A percentile compares a stretch with the other conserved stretches of the same genome.
Evolutionary conservation across 2,888 invertebrate species (phyloP).

Genomic region (Chloroclysta siterata): DNA sequence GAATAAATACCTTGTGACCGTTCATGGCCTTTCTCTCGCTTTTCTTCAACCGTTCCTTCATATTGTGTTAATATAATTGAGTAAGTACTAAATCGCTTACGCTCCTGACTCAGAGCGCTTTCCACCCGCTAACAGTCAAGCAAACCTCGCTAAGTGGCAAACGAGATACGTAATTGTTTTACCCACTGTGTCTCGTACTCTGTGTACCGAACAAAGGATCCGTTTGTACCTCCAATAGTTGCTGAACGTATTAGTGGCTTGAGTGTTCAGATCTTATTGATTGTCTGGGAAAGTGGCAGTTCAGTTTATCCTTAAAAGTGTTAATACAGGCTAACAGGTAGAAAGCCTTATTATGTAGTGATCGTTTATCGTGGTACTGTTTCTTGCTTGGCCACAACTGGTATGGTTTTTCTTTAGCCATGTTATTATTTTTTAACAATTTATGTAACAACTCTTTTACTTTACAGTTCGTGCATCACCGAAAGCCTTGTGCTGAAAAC

Average conservation of each 20-base stretch:
- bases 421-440: too few species aligned
- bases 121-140: constrained; percentile 59
- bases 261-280: constrained; percentile 31
- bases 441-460: too few species aligned
- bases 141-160: constrained; percentile 65
- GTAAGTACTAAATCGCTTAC: constrained; percentile 14
- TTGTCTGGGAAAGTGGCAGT: constrained; percentile 24
- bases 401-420: too few species aligned
- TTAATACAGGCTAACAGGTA: constrained; percentile 11
- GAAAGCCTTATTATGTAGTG: constrained; percentile 4
- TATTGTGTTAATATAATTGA: too few species aligned
- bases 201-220: constrained; percentile 44
- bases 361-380: background rate
- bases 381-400: background rate
- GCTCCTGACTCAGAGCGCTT: constrained; percentile 23
- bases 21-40: too few species aligned
- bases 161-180: constrained; percentile 72
- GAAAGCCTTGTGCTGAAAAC: too few species aligned
- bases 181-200: constrained; percentile 32
- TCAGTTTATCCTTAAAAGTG: constrained; percentile 16
- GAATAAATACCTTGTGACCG: too few species aligned
- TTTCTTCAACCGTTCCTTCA: too few species aligned
- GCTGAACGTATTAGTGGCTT: constrained; percentile 51
- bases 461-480: too few species aligned
- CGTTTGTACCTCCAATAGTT: constrained; percentile 55